Base-by-base conservation (phyloP, 2,113 vertebrate genomes). In the Poicephalus gulielmi region DNA sequence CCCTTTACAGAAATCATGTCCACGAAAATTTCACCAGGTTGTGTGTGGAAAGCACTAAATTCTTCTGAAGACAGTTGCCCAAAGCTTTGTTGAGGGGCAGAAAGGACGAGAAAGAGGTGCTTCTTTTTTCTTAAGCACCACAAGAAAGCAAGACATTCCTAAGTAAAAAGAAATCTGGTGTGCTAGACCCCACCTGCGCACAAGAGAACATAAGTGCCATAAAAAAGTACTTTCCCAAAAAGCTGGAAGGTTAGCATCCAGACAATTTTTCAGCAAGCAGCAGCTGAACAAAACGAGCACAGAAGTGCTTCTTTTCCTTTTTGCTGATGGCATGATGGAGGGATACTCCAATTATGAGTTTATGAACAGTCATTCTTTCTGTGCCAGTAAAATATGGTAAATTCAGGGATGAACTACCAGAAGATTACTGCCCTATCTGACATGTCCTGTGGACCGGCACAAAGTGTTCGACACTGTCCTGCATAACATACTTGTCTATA, bases 151-250 rank as follows among this genome's bases (percentile, higher is more conserved):
- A 88, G 35, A 92, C 3, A 41, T 41, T 87, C 33, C 10, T 49
- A 24, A 78, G 79, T 17, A 93, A 94, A 91, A 75, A 94, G 82
- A 77, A 80, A 63, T 27, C 13, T 69, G 28, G 31, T 68, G 50
- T 86, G 66, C 49, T 94, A 85, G 64, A 84, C 30, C 52, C 39
- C 19, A 4, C 92, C 46, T 79, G 39, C 66, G 75, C 66, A 74
- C 28, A 95, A 88, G 7, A 91, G 68, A 73, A 95, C 33, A 5
- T 62, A 92, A 95, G 7, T 64, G 53, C 57, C 75, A 89, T 59
- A 87, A 95, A 96, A 96, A 91, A 83, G 89, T 35, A 33, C 25
- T 41, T 31, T 63, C 37, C 43, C 50, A 92, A 97, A 96, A 37
- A 94, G 23, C 19, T 91, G 93, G 66, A 83, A 95, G 35, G 94